Percentiles rank a stretch among this genome's conserved stretches.
These are phyloP conservation scores for Hemibates koningsi DNA, from an alignment of 2,113 vertebrate species.

Conservation along the genomic window DNA sequence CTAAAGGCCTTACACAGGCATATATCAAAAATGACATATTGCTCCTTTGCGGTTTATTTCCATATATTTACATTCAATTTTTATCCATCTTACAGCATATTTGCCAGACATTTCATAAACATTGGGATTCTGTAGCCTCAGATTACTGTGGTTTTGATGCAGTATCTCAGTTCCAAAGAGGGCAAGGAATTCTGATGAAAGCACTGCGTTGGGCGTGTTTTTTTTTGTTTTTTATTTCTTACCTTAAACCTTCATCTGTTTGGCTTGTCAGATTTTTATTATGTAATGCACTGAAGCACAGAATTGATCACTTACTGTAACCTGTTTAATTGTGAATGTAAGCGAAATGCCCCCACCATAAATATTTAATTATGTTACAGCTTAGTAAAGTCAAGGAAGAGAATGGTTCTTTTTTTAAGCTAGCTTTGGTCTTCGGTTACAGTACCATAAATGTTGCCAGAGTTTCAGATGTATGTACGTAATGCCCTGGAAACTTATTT, in stretches of 20 bases:
- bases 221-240: conserved; percentile 8
- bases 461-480: neutral
- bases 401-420: neutral
- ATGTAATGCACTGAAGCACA: neutral
- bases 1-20: conserved; percentile 18
- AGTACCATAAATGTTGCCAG: neutral
- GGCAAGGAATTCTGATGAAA: neutral
- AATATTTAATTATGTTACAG: neutral
- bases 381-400: neutral
- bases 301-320: neutral
- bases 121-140: neutral
- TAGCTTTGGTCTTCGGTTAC: neutral
- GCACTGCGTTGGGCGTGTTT: neutral
- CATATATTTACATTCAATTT: conserved; percentile 34
- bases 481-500: neutral
- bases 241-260: neutral
- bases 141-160: conserved; percentile 7
- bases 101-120: conserved; percentile 1
- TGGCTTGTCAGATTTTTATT: neutral
- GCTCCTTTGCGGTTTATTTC: conserved; percentile 20
- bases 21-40: conserved; percentile 21
- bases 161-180: conserved; percentile 14
- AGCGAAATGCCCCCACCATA: neutral
- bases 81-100: neutral
- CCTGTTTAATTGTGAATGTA: neutral